Evolutionary conservation across 2,113 vertebrate species (phyloP), one percentile per base, ranked within the genome.

Genomic region (Megaleporinus macrocephalus): DNA sequence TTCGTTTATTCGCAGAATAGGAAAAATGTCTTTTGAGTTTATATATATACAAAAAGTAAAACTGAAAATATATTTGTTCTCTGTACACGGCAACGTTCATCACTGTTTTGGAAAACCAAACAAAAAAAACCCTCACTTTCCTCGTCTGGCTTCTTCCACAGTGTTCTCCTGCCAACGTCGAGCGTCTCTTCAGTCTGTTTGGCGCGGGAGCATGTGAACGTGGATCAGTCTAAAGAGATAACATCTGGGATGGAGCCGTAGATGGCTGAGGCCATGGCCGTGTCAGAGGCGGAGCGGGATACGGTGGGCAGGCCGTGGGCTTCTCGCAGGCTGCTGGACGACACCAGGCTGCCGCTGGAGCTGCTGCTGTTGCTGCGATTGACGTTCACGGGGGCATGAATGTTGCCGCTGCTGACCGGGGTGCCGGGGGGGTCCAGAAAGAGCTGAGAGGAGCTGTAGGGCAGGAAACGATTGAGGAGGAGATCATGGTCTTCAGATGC

Each of bases 1-100:
- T 85, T 74, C 69, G 74, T 76, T n/a, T 74, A 78, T 72, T 73
- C 62, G 62, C 16, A 70, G 49, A 76, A 73, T 70, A 73, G 57
- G 76, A 80, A 79, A 81, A 76, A 70, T 10, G 51, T 80, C 59
- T 83, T 78, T 73, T 27, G 57, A 68, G 85, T 83, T 76, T 83
- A 95, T 95, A 96, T 84, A 92, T 96, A 95, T 98, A 98, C 95
- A 99, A 98, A 82, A 99, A 98, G 96, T 98, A 96, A 97, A 97
- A 97, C 96, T 96, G 97, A 98, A 99, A 99, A 99, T 99, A 99
- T 93, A 99, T 96, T 98, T 98, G 96, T 98, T 99, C 96, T 99
- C 97, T 99, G 96, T 98, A 97, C 96, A 99, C 88, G 88, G 87
- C 88, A 88, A 89, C 86, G 61, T 87, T 95, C 91, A 90, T 95